Base-by-base conservation (phyloP, 2,797 vertebrate species). In the Nothura maculosa region DNA sequence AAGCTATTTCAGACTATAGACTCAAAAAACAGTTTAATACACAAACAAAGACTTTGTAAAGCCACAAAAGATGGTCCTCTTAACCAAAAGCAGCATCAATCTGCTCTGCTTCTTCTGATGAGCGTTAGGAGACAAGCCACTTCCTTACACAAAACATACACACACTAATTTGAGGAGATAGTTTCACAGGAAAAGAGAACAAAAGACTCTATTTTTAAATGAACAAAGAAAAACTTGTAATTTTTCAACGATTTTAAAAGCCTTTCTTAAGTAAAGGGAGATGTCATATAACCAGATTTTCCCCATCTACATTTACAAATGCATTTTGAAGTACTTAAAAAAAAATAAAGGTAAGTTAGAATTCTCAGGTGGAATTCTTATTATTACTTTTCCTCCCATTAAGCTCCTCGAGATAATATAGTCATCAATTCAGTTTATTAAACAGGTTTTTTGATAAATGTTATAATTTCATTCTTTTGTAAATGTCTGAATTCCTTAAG, bases 161-260 rank as follows among this genome's bases (percentile, higher is more conserved):
- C 47, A 25, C 8, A 45, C 42, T 50, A 18, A n/a, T 2, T 0
- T 25, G 47, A 30, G 9, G 6, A 88, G 16, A 48, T 9, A 62
- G 14, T 18, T 81, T 86, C 34, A 73, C 28, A 45, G 12, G 22
- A 45, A 55, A 81, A 48, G 10, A 8, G 45, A 18, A 50, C 3
- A 68, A 72, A 32, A 62, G 20, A 74, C 0, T 9, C 3, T 5
- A 0, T 3, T 48, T 55, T 60, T 6, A 78, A 42, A 43, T 24
- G 4, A 83, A 67, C 6, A 70, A 8, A 77, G 32, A 52, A 74
- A 2, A 47, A 57, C 25, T 30, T 55, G n/a, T 54, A 22, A 42
- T 10, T 67, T 68, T 25, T 68, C n/a, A 57, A 67, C 6, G 0
- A 13, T 28, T 86, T 61, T 10, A 1, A 36, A 90, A 81, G 11